Evolutionary conservation across 2,113 vertebrate genomes (phyloP), one percentile per base, ranked within the genome.

Genomic region (Cacatua alba): DNA sequence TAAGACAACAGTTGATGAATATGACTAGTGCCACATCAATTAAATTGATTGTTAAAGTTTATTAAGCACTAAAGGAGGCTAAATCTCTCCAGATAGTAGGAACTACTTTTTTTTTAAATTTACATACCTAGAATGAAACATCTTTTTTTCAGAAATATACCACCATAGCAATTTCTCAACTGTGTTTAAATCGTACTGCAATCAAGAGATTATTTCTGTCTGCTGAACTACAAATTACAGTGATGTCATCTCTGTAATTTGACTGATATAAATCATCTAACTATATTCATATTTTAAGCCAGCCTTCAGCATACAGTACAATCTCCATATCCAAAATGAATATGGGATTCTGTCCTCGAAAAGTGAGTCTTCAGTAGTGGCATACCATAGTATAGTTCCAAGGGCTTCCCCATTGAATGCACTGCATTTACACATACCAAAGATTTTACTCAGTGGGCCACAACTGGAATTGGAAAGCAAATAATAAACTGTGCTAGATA

Each of bases 301-400:
- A 6, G 15, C 4, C 12, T 14, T 70, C 21, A n/a, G 7, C 18
- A 80, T 23, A 35, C 0, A 74, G 33, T 4, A 59, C 3, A 41
- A 82, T 85, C n/a, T 67, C 11, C 20, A 33, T 19, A 48, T 5
- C 10, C 67, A 70, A 65, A 11, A 60, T 0, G 2, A 68, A n/a
- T 6, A 23, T 25, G 16, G 7, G 62, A 82, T 44, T 89, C 43
- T 53, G 52, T 14, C 41, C 9, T 70, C 9, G 3, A 37, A 25
- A 89, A 81, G 12, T 2, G 2, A 69, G 10, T 11, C 12, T 64
- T 44, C 8, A 5, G 5, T 69, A 84, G 20, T 33, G 19, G 21
- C 25, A 70, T 25, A 69, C 25, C 37, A 37, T 37, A 37, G 37
- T 37, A 37, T 37, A 37, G 37, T 37, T 37, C 37, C 37, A 37